Evolutionary conservation across 1,140 invertebrate genomes (phyloP).

Genomic region (Idris sp.): DNA sequence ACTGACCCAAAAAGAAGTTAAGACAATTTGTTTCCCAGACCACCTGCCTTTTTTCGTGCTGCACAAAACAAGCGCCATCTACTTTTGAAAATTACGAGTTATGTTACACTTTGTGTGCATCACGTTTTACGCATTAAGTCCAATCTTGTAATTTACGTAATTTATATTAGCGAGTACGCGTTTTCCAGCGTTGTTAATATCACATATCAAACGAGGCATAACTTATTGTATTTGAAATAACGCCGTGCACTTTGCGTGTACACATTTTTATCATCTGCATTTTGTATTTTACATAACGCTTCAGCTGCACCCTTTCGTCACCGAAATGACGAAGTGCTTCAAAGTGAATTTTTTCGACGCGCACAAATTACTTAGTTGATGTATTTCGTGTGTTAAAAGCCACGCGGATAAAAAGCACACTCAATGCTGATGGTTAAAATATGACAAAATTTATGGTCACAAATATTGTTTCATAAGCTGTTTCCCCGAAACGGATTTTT

Average conservation of each 20-base stretch:
- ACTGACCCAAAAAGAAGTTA: conserved; percentile 46
- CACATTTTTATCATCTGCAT: conserved; percentile 49
- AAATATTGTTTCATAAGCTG: conserved; percentile 9
- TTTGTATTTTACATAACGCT: conserved; percentile 28
- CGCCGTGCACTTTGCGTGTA: conserved; percentile 26
- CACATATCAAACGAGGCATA: conserved; percentile 48
- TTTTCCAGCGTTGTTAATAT: conserved; percentile 9
- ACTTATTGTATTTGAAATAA: conserved; percentile 53
- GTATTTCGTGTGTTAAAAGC: conserved; percentile 51
- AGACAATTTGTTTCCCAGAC: conserved; percentile 26
- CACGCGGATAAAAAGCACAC: conserved; percentile 2
- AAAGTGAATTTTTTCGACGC: conserved; percentile 49
- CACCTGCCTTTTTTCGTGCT: conserved; percentile 9
- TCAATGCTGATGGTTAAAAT: conserved; percentile 15
- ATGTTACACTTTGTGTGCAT: conserved; percentile 14
- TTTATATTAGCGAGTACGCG: conserved; percentile 13
- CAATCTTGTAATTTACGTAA: conserved; percentile 30
- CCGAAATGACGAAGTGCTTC: conserved; percentile 37
- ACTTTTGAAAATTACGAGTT: conserved; percentile 19
- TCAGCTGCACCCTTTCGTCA: conserved; percentile 30
- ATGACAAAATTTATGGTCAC: conserved; percentile 16
- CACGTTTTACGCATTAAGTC: conserved; percentile 12
- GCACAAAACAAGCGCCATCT: conserved; percentile 22
- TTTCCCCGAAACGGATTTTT: too few species aligned
- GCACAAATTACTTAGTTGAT: conserved; percentile 53